Conservation (phyloP, 2,888 invertebrate species). For the Mesopsocus fuscifrons region DNA sequence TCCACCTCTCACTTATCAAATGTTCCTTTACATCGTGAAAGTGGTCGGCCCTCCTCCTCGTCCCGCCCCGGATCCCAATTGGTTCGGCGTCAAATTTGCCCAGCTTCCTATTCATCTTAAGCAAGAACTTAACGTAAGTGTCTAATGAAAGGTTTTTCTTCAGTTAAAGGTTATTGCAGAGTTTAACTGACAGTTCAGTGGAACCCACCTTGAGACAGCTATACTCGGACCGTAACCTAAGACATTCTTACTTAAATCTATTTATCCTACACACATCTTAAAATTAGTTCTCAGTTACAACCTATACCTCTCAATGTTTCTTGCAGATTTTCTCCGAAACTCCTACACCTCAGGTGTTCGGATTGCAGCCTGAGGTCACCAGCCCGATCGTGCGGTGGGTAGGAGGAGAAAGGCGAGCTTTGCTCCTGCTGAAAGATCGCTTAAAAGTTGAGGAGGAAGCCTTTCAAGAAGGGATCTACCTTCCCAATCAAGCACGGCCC, state of each 20-base stretch:
- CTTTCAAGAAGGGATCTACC: conserved; percentile 32
- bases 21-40: conserved; percentile 44
- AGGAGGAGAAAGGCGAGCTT: conserved; percentile 45
- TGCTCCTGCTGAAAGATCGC: conserved; percentile 35
- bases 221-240: no score
- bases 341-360: conserved; percentile 37
- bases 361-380: conserved; percentile 30
- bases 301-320: no score
- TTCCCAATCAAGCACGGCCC: conserved; percentile 49
- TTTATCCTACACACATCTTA: no score
- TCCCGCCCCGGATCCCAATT: conserved; percentile 29
- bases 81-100: conserved; percentile 29
- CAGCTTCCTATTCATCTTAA: conserved; percentile 22
- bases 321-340: conserved; percentile 22
- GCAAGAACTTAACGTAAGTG: conserved; percentile 29
- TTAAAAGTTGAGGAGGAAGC: conserved; percentile 28
- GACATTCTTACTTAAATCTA: no score
- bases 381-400: conserved; percentile 35
- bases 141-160: conserved; percentile 9
- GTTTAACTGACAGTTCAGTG: no score
- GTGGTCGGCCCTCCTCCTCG: conserved; percentile 40
- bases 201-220: no score
- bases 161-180: no score
- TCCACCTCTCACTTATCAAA: conserved; percentile 49
- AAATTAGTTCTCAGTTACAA: no score